Base-by-base conservation (phyloP, 1,140 invertebrate genomes). In the Sitophilus oryzae region DNA sequence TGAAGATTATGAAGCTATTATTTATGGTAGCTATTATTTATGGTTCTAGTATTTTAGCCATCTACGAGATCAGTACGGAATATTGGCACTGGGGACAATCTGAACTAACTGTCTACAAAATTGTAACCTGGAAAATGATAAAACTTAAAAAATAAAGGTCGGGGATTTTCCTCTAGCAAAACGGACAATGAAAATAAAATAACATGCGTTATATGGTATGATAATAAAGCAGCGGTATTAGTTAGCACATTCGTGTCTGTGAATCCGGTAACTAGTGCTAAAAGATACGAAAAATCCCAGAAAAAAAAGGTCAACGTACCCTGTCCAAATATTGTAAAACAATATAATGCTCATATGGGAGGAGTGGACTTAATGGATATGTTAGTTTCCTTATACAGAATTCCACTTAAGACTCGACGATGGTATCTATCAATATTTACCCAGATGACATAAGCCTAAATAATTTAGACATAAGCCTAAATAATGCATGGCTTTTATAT, bases 141-240 rank as follows among this genome's bases (percentile, higher is more conserved):
- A 71, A 60, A 20, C 61, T 43, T 59, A 72, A 56, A 67, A 68
- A 72, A 71, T 48, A 64, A 66, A 63, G 60, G 65, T 52, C 63
- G 71, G 61, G 67, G 64, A 52, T n/a, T n/a, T n/a, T n/a, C n/a
- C n/a, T n/a, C n/a, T n/a, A n/a, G n/a, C n/a, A n/a, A 15, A 47
- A 35, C 6, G 37, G 52, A 56, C 22, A 49, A 54, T 45, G 22
- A 40, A 35, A 50, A 52, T 40, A 65, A 64, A 36, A 71, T 38
- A 52, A n/a, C 49, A 40, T 56, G 61, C 35, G 63, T 75, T n/a
- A 66, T 68, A 30, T 75, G 74, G 71, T 63, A 65, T 50, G 72
- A 75, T 53, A 75, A 73, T 62, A 76, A 74, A 61, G 38, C 61
- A 37, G 71, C 76, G 14, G 58, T 62, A 49, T 61, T 76, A 23